phyloP scores from a whole-genome alignment of 2,113 vertebrate genomes.

The Eptesicus fuscus region DNA sequence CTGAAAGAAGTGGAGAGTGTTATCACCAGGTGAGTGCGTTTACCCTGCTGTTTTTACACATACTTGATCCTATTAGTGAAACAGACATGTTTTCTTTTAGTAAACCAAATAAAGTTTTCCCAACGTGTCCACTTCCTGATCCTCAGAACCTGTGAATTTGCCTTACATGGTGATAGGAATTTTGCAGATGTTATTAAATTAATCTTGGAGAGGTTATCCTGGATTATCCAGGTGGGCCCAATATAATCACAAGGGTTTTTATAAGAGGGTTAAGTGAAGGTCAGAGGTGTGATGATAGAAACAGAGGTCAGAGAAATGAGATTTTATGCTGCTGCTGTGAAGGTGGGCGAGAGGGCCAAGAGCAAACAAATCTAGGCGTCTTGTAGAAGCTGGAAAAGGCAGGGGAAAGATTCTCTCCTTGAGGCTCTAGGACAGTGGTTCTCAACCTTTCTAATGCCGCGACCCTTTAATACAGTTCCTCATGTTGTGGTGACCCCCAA shows the following conservation, averaged over 20 bases:
- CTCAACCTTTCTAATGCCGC: too few species aligned
- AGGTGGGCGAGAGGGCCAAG: background rate
- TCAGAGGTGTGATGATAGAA: background rate
- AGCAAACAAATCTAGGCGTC: too few species aligned
- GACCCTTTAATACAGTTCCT: too few species aligned
- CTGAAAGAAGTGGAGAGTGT: conserved; percentile 87
- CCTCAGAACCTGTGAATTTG: background rate
- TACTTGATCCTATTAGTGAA: background rate
- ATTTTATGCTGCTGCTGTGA: background rate
- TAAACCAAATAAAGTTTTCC: background rate
- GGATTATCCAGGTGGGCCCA: background rate
- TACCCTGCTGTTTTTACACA: background rate
- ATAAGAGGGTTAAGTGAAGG: background rate
- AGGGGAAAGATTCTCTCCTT: background rate
- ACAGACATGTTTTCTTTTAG: background rate
- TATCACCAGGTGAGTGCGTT: conserved; percentile 89
- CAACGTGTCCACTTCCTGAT: background rate
- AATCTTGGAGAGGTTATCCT: background rate
- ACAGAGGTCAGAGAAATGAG: background rate
- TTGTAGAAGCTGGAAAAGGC: background rate
- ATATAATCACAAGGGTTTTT: background rate
- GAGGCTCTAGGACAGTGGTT: background rate
- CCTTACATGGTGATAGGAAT: background rate
- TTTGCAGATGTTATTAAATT: background rate
- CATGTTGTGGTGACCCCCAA: too few species aligned